phyloP scores from a whole-genome alignment of 2,797 vertebrate species.

The Philypnodon macrostomus region DNA sequence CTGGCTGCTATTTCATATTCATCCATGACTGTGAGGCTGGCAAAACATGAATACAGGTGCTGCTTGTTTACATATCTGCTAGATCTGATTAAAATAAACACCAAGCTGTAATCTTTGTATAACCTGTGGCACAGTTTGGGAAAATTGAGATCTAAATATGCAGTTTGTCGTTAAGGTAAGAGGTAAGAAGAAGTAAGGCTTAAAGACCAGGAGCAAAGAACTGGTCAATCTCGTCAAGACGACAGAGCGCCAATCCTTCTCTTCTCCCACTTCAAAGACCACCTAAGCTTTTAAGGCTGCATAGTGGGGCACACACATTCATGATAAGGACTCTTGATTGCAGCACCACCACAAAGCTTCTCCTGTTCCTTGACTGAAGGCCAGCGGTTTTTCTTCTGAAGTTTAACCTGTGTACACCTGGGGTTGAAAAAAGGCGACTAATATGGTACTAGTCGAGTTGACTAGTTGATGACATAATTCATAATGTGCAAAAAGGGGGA shows the following conservation, averaged over 20 bases:
- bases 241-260: conserved; percentile 54
- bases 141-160: conserved; percentile 11
- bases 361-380: conserved; percentile 60
- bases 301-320: conserved; percentile 58
- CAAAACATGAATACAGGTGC: conserved; percentile 64
- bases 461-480: no score
- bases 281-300: conserved; percentile 57
- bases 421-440: no score
- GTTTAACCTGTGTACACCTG: conserved; percentile 60
- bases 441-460: no score
- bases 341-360: conserved; percentile 55
- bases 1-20: conserved; percentile 71
- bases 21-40: conserved; percentile 56
- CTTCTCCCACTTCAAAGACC: conserved; percentile 67
- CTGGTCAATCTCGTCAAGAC: conserved; percentile 31
- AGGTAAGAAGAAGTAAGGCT: conserved; percentile 13
- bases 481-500: no score
- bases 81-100: conserved; percentile 64
- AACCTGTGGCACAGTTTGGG: conserved; percentile 40
- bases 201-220: conserved; percentile 14
- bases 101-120: conserved; percentile 48
- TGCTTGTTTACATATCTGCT: conserved; percentile 66
- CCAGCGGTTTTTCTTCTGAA: conserved; percentile 54
- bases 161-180: conserved; percentile 15
- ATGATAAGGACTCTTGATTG: conserved; percentile 66